Evolutionary conservation across 2,797 vertebrate genomes (phyloP), one percentile per base, ranked within the genome.

Genomic region (Spinus pinus): DNA sequence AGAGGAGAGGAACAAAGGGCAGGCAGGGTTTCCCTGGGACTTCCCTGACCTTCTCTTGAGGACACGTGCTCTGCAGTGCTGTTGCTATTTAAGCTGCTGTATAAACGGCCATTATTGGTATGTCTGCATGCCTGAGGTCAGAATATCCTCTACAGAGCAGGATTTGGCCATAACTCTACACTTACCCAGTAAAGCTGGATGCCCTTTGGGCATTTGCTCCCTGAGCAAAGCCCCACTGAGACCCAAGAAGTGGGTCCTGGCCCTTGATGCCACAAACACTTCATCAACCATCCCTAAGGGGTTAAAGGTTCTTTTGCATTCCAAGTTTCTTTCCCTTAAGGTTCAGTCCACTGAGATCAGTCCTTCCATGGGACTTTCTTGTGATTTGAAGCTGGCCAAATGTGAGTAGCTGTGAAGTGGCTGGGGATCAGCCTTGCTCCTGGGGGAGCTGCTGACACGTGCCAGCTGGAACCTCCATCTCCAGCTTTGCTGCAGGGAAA

Each of bases 381-480:
- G 81, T 41, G 50, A 62, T 86, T 88, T 86, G 80, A 90, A 75
- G 60, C 86, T 81, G 92, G 70, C 66, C 80, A 86, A 93, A 58
- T 42, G 12, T 1, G 5, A 86, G 74, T 21, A 71, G 80, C 27
- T 90, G 69, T 66, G 39, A 54, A 51, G 62, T 66, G 80, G 51
- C 80, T 49, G 14, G 88, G 91, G 91, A 56, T 67, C 91, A 92
- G 64, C 81, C 30, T 31, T 23, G 31, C 49, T 92, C 86, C 90
- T 90, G 46, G 74, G 93, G 93, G 88, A 95, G 71, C 56, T 6
- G 18, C 83, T 86, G 94, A 74, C 93, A 72, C 9, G n/a, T 66
- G 90, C 73, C 0, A 3, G 53, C 93, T 86, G 96, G 58, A 77
- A 61, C 81, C 44, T 69, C 49, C 60, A 82, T 60, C 83, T 53